These are phyloP conservation scores for Aricia artaxerxes DNA, from an alignment of 2,888 invertebrate species.

Conservation along the genomic window DNA sequence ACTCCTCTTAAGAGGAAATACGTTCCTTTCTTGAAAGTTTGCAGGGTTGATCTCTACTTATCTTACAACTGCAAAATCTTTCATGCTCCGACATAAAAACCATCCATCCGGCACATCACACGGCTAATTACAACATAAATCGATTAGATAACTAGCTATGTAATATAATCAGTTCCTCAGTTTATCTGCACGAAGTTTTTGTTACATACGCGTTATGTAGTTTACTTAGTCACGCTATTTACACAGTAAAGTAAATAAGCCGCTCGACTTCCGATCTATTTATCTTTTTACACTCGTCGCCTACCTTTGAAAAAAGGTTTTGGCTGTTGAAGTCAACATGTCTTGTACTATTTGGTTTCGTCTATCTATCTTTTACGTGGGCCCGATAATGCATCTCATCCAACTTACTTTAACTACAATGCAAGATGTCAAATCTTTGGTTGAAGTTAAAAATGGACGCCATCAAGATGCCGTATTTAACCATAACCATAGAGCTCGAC, in stretches of 20 bases:
- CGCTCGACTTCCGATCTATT: not conserved
- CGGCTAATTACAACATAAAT: conserved; percentile 15
- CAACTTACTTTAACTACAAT: no score
- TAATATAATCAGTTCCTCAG: conserved; percentile 24
- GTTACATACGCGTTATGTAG: conserved; percentile 25
- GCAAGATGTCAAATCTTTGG: no score
- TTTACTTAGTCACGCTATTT: conserved; percentile 23
- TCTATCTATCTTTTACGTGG: not conserved
- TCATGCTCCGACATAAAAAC: not conserved
- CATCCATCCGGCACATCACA: conserved; percentile 1
- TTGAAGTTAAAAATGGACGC: no score
- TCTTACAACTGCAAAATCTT: not conserved
- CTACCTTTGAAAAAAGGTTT: not conserved
- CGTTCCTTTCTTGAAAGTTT: not conserved
- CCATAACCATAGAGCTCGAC: no score
- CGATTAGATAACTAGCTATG: conserved; percentile 9
- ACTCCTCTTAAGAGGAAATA: not conserved
- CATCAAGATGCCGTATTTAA: no score
- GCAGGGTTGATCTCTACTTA: no score
- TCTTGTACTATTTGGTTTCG: not conserved
- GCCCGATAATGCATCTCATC: not conserved
- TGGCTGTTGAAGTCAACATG: not conserved
- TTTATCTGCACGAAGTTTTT: conserved; percentile 30
- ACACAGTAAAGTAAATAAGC: conserved; percentile 13
- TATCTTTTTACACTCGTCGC: not conserved